phyloP scores from a whole-genome alignment of 2,797 vertebrate species.

The Sebastes oblongus region DNA sequence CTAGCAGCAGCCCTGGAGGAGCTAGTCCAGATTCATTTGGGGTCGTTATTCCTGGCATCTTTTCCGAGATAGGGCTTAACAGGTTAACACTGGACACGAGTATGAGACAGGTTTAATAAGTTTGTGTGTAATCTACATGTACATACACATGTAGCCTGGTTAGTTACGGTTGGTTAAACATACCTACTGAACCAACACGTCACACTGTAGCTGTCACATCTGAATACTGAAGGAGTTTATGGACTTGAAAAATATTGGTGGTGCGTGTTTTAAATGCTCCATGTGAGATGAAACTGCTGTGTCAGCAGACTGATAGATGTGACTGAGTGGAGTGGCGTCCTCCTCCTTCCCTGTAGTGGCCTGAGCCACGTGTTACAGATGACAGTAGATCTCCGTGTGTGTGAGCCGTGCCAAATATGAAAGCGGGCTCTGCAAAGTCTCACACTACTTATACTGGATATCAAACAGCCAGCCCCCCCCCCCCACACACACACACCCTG shows the following conservation, averaged over 20 bases:
- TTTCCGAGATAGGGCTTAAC: no score
- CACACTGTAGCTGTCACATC: neutral
- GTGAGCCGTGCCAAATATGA: neutral
- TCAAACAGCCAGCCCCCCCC: conserved; percentile 19
- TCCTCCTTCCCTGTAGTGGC: neutral
- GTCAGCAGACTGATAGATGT: conserved; percentile 2
- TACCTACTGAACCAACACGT: neutral
- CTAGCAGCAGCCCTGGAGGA: no score
- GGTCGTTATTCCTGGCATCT: no score
- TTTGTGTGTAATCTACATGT: neutral
- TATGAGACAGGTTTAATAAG: no score
- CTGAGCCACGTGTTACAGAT: neutral
- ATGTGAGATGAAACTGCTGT: neutral
- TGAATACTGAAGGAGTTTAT: neutral
- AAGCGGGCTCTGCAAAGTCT: neutral
- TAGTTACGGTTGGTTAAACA: neutral
- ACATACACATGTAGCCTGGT: neutral
- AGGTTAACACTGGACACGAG: no score
- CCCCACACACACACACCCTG: conserved; percentile 11
- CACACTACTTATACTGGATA: conserved; percentile 6
- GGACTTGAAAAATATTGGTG: neutral
- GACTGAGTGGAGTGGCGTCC: conserved; percentile 1
- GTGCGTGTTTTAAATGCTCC: neutral
- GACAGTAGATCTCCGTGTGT: neutral
- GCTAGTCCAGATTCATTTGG: no score